These are phyloP conservation scores for Drosophila paucipuncta DNA, from an alignment of 2,888 invertebrate genomes.

Conservation along the genomic window DNA sequence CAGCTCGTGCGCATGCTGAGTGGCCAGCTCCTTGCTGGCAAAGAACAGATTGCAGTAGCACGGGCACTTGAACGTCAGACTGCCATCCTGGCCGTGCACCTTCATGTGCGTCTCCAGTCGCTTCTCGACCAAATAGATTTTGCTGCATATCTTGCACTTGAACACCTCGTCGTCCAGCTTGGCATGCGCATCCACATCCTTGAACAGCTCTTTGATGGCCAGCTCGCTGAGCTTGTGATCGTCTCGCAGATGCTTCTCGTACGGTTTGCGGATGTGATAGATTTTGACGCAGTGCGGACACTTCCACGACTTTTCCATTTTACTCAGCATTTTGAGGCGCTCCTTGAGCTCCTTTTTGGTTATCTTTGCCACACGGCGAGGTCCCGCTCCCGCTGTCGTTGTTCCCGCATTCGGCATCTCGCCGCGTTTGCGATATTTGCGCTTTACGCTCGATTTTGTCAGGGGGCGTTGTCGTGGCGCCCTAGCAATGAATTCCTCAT, in stretches of 20 bases:
- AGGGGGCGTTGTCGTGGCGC: slow-evolving; percentile 1
- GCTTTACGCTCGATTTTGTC: slow-evolving; percentile 49
- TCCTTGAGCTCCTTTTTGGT: slow-evolving; percentile 78
- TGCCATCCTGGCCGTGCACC: slow-evolving; percentile 82
- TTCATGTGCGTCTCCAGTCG: slow-evolving; percentile 81
- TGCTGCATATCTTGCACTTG: slow-evolving; percentile 83
- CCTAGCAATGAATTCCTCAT: slow-evolving; percentile 2
- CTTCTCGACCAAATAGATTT: slow-evolving; percentile 81
- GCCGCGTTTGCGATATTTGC: slow-evolving; percentile 70
- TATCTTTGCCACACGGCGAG: slow-evolving; percentile 76
- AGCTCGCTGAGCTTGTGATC: slow-evolving; percentile 78
- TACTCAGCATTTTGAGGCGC: slow-evolving; percentile 79
- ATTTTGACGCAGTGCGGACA: slow-evolving; percentile 83
- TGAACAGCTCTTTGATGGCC: slow-evolving; percentile 78
- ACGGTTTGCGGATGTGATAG: slow-evolving; percentile 83
- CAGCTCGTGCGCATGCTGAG: slow-evolving; percentile 83
- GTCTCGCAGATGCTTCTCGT: slow-evolving; percentile 82
- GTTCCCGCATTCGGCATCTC: slow-evolving; percentile 35
- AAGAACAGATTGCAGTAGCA: slow-evolving; percentile 85
- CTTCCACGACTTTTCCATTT: slow-evolving; percentile 80
- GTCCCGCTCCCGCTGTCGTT: slow-evolving; percentile 10
- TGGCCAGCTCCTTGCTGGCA: slow-evolving; percentile 83
- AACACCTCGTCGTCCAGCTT: slow-evolving; percentile 77
- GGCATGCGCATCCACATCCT: slow-evolving; percentile 72
- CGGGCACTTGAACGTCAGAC: slow-evolving; percentile 84